Percentiles rank a stretch among this genome's conserved stretches.
Evolutionary conservation across 2,888 invertebrate genomes (phyloP).

Genomic region (Hipparchia sbordonii): DNA sequence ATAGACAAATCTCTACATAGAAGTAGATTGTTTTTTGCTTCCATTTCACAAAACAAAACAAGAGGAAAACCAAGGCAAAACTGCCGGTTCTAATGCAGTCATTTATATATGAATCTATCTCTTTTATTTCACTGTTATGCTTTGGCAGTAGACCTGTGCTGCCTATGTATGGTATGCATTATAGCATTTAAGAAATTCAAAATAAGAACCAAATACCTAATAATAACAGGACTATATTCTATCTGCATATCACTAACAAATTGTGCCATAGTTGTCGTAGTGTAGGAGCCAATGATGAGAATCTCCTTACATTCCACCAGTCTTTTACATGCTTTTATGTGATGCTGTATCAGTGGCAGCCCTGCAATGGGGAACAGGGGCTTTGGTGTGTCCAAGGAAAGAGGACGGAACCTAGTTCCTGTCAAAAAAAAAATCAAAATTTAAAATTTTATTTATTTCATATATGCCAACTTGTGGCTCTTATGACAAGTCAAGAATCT

Average conservation of each 20-base stretch:
- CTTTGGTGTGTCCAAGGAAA: slow-evolving; percentile 98
- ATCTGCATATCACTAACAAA: slow-evolving; percentile 94
- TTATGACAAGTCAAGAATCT: too few species aligned
- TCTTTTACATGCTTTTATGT: slow-evolving; percentile 95
- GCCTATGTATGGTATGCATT: not conserved
- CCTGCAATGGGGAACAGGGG: slow-evolving; percentile 99
- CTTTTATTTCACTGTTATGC: too few species aligned
- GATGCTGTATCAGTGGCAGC: slow-evolving; percentile 97
- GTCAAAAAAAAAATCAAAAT: slow-evolving; percentile 45
- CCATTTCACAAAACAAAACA: too few species aligned
- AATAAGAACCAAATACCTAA: slow-evolving; percentile 80
- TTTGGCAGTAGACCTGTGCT: too few species aligned
- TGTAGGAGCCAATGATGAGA: slow-evolving; percentile 96
- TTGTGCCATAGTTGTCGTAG: slow-evolving; percentile 90
- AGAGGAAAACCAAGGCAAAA: too few species aligned
- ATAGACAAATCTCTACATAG: too few species aligned
- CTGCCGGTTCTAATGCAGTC: too few species aligned
- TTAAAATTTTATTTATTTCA: too few species aligned
- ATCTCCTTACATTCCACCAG: slow-evolving; percentile 93
- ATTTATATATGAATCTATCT: too few species aligned
- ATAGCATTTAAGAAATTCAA: not conserved
- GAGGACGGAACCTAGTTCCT: slow-evolving; percentile 98
- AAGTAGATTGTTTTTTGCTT: too few species aligned
- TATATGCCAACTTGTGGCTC: too few species aligned
- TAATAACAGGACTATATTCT: slow-evolving; percentile 88